phyloP scores from a whole-genome alignment of 2,113 vertebrate genomes.

The Cynoglossus semilaevis region DNA sequence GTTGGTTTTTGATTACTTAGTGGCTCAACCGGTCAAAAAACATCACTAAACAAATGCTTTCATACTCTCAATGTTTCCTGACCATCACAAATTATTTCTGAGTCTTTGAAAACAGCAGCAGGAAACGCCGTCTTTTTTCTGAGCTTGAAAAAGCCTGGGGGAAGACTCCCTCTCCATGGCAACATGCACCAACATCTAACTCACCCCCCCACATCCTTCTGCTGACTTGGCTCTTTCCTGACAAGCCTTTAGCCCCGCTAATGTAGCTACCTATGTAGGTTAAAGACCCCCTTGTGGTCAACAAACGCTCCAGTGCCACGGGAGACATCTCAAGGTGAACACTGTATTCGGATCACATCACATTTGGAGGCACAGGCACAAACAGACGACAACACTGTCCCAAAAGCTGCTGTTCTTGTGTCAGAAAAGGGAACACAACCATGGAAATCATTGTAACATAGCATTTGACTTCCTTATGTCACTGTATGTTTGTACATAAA shows the following conservation, averaged over 20 bases:
- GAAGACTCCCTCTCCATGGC: constrained; percentile 31
- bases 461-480: constrained; percentile 4
- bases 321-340: constrained; percentile 72
- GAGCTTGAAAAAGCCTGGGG: constrained; percentile 50
- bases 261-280: constrained; percentile 77
- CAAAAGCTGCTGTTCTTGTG: constrained; percentile 34
- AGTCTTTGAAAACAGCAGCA: constrained; percentile 30
- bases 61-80: constrained; percentile 9
- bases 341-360: constrained; percentile 21
- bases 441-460: too few relatives aligned
- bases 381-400: constrained; percentile 55
- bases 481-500: constrained; percentile 30
- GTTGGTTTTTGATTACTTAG: neutral
- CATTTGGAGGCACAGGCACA: constrained; percentile 6
- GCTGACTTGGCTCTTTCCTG: constrained; percentile 68
- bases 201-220: constrained; percentile 49
- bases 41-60: neutral
- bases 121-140: constrained; percentile 39
- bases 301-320: constrained; percentile 60
- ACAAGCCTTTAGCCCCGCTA: constrained; percentile 64
- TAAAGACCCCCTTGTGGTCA: constrained; percentile 73
- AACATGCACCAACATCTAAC: constrained; percentile 56
- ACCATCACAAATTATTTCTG: constrained; percentile 16
- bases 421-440: too few relatives aligned
- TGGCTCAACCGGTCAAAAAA: neutral